Evolutionary conservation across 2,797 vertebrate genomes (phyloP), one percentile per base, ranked within the genome.

Genomic region (Adrianichthys oophorus): DNA sequence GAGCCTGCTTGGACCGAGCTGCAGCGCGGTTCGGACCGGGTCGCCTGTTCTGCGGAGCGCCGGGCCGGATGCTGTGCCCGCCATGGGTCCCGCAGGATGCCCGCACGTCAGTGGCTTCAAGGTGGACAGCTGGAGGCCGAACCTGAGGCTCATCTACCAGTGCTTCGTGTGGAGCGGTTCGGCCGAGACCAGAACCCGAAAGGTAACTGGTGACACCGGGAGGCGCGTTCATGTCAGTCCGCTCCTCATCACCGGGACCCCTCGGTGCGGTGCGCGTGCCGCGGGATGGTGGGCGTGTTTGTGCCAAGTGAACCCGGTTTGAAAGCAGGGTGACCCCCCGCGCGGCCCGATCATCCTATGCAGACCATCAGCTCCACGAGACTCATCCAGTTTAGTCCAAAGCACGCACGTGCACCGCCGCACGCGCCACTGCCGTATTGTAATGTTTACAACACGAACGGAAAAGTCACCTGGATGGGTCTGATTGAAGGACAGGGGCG

Each of bases 91-190:
- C 78, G 93, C 94, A 73, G 95, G 96, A 85, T 98, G 96, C 88
- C 94, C 95, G 83, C 96, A 98, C 92, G 93, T 97, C 92, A 94
- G 88, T 91, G 85, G 91, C 87, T 98, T 95, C 91, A 98, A 98
- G 91, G 95, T 95, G 94, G 96, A 98, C 85, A 96, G 97, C 91
- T 98, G 96, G 96, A 96, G 95, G 90, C 96, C 97, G 93, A 97
- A 96, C 91, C 94, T 98, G 83, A 91, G 96, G 73, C 94, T 95
- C 37, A 96, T 98, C 75, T 98, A 97, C 90, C 96, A 97, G 90
- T 96, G 95, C 83, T 98, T 98, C 92, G 96, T 98, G 72, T 98
- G 96, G 96, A 95, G 94, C 79, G 96, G 95, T 48, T 95, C 96
- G 49, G 93, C 93, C 8, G 96, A 98, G 92, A 95, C 94, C 88